Evolutionary conservation across 2,888 invertebrate species (phyloP).

Genomic region (Aricia artaxerxes): DNA sequence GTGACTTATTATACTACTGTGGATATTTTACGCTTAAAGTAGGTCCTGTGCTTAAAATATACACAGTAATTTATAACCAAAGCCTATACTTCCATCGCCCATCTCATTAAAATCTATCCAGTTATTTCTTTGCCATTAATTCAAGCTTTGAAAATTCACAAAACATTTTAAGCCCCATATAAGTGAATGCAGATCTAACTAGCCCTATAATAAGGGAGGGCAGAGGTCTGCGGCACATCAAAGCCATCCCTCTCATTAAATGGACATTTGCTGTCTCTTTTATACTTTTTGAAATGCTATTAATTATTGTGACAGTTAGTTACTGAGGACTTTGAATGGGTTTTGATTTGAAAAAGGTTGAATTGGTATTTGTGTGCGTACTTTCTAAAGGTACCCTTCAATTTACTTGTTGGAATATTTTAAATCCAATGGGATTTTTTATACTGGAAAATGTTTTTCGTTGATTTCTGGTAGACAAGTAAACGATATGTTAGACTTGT

Average conservation of each 20-base stretch:
- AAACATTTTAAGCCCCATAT: neutral
- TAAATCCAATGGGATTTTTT: too few species aligned
- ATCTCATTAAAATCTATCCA: too few species aligned
- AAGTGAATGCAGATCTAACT: neutral
- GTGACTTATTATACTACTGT: too few species aligned
- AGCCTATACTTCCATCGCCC: too few species aligned
- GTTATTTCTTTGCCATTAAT: neutral
- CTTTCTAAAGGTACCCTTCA: neutral
- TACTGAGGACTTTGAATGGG: slow-evolving; percentile 2
- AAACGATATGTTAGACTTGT: too few species aligned
- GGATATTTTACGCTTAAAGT: too few species aligned
- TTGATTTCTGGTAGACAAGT: too few species aligned
- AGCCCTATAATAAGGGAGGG: slow-evolving; percentile 11
- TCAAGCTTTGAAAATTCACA: neutral
- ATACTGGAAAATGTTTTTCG: too few species aligned
- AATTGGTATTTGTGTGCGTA: neutral
- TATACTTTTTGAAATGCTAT: neutral
- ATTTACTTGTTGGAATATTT: neutral
- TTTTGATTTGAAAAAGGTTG: neutral
- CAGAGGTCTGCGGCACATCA: neutral
- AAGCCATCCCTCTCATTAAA: neutral
- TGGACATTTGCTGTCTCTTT: slow-evolving; percentile 2
- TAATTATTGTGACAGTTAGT: slow-evolving; percentile 4
- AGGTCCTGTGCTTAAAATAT: too few species aligned
- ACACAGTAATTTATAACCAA: too few species aligned